Conservation (phyloP, 2,888 invertebrate species). For the Morinoia aosen region DNA sequence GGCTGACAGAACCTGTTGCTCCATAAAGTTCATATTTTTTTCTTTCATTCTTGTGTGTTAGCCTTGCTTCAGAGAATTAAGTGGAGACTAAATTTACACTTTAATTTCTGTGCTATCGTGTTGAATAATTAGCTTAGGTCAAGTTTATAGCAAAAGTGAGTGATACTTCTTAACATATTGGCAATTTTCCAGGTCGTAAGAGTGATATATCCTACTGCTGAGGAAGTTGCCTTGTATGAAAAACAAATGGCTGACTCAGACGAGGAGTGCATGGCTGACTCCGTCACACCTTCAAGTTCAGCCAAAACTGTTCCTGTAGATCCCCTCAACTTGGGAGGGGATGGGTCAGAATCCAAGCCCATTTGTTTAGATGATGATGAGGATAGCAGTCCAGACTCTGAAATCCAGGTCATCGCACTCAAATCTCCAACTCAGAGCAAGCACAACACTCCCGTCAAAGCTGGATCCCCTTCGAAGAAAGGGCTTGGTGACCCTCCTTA, state of each 20-base stretch:
- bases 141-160: background rate
- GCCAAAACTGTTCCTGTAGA: background rate
- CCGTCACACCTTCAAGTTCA: slow-evolving; percentile 43
- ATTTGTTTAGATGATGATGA: slow-evolving; percentile 66
- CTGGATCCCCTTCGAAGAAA: slow-evolving; percentile 61
- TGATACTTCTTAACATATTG: background rate
- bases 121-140: background rate
- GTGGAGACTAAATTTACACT: too few relatives aligned
- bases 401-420: slow-evolving; percentile 68
- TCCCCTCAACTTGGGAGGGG: background rate
- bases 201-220: slow-evolving; percentile 75
- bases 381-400: slow-evolving; percentile 67
- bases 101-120: too few relatives aligned
- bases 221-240: slow-evolving; percentile 72
- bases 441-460: slow-evolving; percentile 69
- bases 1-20: too few relatives aligned
- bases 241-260: slow-evolving; percentile 67
- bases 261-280: slow-evolving; percentile 68
- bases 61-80: too few relatives aligned
- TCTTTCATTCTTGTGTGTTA: too few relatives aligned
- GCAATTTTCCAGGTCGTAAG: slow-evolving; percentile 77
- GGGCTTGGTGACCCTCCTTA: slow-evolving; percentile 71
- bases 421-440: slow-evolving; percentile 54
- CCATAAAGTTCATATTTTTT: too few relatives aligned
- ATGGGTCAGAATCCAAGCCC: background rate